Base-by-base conservation (phyloP, 1,140 invertebrate species). In the Protaetia brevitarsis region DNA sequence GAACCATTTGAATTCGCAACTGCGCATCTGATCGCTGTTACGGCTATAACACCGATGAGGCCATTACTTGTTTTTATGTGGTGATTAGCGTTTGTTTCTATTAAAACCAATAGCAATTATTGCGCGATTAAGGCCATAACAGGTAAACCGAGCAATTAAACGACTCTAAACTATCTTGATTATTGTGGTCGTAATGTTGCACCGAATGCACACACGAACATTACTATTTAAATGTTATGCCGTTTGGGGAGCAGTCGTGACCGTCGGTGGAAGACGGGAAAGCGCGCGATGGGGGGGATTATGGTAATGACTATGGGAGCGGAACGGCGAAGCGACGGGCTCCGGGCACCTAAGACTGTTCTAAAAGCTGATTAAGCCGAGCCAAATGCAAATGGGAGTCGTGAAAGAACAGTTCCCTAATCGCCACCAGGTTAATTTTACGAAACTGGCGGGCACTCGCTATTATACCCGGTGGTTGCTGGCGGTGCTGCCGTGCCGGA, bases 311-410 rank as follows among this genome's bases (percentile, higher is more conserved):
- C 26, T 28, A 59, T 56, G 34, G 60, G 23, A 45, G 63, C 59
- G 65, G 29, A 66, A 64, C 51, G 58, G 68, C 60, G 65, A 66
- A 69, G 68, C 66, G 63, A 64, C 64, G 45, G 34, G 62, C 65
- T 30, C 51, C 30, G 45, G 61, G 37, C 62, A 51, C 59, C 64
- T 66, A 69, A 66, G 64, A 62, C 60, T 66, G 68, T 62, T 64
- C 68, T 69, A 69, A 69, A 69, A 66, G 68, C 68, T 69, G 68
- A 69, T 69, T 69, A 69, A 69, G 65, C 68, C 61, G 62, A 63
- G 59, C 65, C 63, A 45, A 66, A 69, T 66, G 65, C 65, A 66
- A 69, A 69, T 69, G 61, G 41, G 56, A 45, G 65, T 57, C 60
- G 62, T 66, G 68, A 69, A 69, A 69, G 68, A 69, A 69, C 68